Percentiles rank a stretch among this genome's conserved stretches.
These are phyloP conservation scores for Chiloscyllium punctatum DNA, from an alignment of 2,797 vertebrate genomes.

Conservation along the genomic window DNA sequence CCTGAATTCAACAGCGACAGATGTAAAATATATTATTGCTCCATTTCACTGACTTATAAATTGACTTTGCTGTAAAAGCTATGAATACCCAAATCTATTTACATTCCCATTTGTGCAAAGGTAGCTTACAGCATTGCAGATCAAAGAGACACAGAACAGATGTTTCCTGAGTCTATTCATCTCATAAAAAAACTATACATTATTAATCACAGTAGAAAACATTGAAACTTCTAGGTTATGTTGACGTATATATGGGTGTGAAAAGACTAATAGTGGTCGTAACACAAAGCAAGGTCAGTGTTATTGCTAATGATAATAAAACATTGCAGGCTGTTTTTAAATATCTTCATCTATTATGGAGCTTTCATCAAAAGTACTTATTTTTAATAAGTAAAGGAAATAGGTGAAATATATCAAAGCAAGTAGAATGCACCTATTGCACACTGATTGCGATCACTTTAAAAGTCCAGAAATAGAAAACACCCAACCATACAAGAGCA, in stretches of 20 bases:
- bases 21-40: not conserved
- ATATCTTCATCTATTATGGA: not conserved
- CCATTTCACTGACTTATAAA: not conserved
- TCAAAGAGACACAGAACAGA: slow-evolving; percentile 26
- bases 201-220: slow-evolving; percentile 3
- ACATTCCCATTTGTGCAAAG: slow-evolving; percentile 17
- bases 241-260: not conserved
- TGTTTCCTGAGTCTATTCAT: slow-evolving; percentile 19
- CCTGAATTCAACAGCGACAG: not conserved
- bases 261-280: not conserved
- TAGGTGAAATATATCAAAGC: not conserved
- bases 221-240: not conserved
- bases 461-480: not conserved
- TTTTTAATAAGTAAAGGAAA: not conserved
- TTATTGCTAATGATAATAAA: not conserved
- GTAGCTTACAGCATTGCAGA: slow-evolving; percentile 12
- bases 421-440: not conserved
- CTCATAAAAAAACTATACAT: slow-evolving; percentile 16
- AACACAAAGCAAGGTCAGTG: not conserved
- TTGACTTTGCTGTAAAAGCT: not conserved
- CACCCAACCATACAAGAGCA: not conserved
- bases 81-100: not conserved
- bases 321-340: not conserved
- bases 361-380: not conserved
- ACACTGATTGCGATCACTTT: not conserved